phyloP scores from a whole-genome alignment of 2,888 invertebrate genomes.

The Cistogaster globosa region DNA sequence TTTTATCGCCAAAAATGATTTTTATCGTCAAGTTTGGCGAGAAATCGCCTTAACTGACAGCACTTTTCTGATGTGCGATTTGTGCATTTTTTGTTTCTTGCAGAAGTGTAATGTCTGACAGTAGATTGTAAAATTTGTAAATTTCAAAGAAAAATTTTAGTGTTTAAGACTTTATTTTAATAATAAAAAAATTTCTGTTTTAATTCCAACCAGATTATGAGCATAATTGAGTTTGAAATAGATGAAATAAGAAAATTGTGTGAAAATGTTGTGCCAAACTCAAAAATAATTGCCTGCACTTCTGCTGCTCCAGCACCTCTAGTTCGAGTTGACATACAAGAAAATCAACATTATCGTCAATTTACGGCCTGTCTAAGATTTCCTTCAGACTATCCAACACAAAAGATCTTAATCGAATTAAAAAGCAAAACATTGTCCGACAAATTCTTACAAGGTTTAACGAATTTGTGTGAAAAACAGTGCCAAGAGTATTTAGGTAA shows the following conservation, averaged over 20 bases:
- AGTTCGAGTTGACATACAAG: slow-evolving; percentile 87
- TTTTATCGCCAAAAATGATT: no score
- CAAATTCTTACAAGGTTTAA: slow-evolving; percentile 86
- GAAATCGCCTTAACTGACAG: no score
- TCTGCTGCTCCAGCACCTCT: slow-evolving; percentile 85
- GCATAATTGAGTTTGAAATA: slow-evolving; percentile 87
- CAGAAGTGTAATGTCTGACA: no score
- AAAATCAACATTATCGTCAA: slow-evolving; percentile 84
- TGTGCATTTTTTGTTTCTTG: no score
- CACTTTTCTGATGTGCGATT: no score
- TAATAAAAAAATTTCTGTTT: background rate
- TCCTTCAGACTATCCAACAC: slow-evolving; percentile 85
- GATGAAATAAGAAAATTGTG: slow-evolving; percentile 86
- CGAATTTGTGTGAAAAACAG: slow-evolving; percentile 85
- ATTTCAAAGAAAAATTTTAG: no score
- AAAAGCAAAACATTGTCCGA: slow-evolving; percentile 88
- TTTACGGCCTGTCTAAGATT: slow-evolving; percentile 87
- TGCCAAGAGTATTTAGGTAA: slow-evolving; percentile 85
- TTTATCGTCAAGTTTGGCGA: no score
- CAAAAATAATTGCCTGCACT: slow-evolving; percentile 87
- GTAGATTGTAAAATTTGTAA: no score
- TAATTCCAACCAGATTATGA: slow-evolving; percentile 83
- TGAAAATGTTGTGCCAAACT: slow-evolving; percentile 85
- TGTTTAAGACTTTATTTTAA: no score
- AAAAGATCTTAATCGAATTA: slow-evolving; percentile 86